Evolutionary conservation across 2,797 vertebrate genomes (phyloP).

Genomic region (Bucorvus abyssinicus): DNA sequence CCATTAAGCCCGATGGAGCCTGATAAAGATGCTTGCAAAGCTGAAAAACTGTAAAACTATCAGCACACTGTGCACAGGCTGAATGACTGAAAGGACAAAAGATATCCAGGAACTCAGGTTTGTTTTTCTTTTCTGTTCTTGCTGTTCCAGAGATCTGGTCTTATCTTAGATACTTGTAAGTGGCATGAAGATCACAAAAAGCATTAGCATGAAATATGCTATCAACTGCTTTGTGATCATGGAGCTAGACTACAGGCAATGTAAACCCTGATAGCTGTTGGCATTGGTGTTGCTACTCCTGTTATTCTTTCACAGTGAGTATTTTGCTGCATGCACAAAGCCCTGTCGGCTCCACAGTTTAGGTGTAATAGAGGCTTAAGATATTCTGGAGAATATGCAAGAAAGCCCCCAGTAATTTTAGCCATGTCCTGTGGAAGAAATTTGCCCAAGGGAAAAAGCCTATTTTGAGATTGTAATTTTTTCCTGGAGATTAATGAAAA

Average conservation of each 20-base stretch:
- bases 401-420: not conserved
- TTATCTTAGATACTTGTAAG: not conserved
- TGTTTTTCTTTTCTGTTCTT: not conserved
- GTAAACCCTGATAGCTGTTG: not conserved
- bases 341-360: not conserved
- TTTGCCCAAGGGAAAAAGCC: not conserved
- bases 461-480: not conserved
- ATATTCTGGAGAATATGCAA: not conserved
- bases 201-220: not conserved
- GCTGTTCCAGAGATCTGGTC: not conserved
- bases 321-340: not conserved
- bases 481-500: not conserved
- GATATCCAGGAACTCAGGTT: not conserved
- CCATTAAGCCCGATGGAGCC: not conserved
- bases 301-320: not conserved
- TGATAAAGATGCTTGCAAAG: not conserved
- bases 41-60: not conserved
- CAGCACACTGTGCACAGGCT: not conserved
- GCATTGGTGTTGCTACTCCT: not conserved
- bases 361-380: not conserved
- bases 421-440: not conserved
- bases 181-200: not conserved
- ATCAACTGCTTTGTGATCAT: not conserved
- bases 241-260: not conserved
- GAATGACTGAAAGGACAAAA: not conserved